Conservation (phyloP, 2,113 vertebrate genomes). For the Archilochus colubris region DNA sequence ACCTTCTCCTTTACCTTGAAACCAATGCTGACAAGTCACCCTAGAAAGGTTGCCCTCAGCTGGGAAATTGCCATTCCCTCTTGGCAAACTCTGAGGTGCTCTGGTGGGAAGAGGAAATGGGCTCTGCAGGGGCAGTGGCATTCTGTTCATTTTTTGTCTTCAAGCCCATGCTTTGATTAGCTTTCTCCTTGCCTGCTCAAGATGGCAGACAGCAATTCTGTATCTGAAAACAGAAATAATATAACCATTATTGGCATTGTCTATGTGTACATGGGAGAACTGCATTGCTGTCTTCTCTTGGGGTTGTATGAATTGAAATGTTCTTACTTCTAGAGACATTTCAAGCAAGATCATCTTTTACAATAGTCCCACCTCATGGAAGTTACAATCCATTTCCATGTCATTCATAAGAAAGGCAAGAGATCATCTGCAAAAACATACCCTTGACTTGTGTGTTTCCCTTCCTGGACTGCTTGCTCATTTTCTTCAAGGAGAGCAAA, state of each 20-base stretch:
- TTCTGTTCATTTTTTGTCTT: neutral
- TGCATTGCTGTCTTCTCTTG: neutral
- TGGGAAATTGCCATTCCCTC: neutral
- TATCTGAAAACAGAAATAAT: neutral
- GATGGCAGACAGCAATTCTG: neutral
- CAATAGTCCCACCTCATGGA: neutral
- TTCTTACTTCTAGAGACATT: neutral
- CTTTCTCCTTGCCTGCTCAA: neutral
- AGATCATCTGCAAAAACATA: neutral
- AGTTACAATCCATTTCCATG: neutral
- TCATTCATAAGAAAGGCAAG: neutral
- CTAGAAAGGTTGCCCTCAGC: neutral
- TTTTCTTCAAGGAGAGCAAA: neutral
- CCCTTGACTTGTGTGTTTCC: neutral
- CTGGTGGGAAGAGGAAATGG: neutral
- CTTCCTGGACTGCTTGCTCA: neutral
- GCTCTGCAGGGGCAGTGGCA: neutral
- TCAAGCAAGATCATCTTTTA: neutral
- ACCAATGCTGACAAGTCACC: neutral
- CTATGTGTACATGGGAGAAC: neutral
- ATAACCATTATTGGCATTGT: neutral
- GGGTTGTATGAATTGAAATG: neutral
- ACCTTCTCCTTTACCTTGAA: neutral
- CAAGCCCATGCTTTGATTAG: neutral
- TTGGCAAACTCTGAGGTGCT: neutral